Conservation (phyloP, 2,888 invertebrate species). For the Crematogaster levior region DNA sequence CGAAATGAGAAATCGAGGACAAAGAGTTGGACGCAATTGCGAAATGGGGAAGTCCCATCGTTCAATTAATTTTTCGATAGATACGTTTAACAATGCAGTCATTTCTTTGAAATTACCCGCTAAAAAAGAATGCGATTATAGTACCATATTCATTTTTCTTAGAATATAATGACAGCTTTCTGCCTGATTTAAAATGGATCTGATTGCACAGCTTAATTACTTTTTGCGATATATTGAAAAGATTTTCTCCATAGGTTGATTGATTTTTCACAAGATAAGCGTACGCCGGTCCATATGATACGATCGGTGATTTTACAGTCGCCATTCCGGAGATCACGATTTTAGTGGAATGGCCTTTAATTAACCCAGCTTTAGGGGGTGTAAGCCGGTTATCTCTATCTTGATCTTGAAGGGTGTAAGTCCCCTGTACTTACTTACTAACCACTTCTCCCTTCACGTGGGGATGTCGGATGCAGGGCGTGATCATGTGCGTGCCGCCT, state of each 20-base stretch:
- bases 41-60: constrained; percentile 18
- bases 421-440: constrained; percentile 65
- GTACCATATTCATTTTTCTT: not conserved
- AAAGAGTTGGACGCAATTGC: constrained; percentile 25
- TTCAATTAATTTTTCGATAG: constrained; percentile 31
- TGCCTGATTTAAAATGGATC: not conserved
- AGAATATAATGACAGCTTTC: not conserved
- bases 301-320: constrained; percentile 62
- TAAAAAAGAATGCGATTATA: not conserved
- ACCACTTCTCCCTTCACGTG: constrained; percentile 44
- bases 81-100: not conserved
- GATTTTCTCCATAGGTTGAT: not conserved
- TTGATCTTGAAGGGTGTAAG: constrained; percentile 75
- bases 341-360: constrained; percentile 80
- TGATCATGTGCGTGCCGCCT: constrained; percentile 47
- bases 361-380: constrained; percentile 78
- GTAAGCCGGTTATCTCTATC: constrained; percentile 79
- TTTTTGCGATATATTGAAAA: not conserved
- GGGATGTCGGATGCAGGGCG: constrained; percentile 36
- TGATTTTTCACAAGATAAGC: constrained; percentile 48
- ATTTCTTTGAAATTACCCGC: not conserved
- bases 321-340: constrained; percentile 75
- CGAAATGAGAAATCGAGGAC: constrained; percentile 59
- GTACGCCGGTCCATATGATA: constrained; percentile 54
- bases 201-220: not conserved